phyloP scores from a whole-genome alignment of 1,140 invertebrate species.

The Nasonia longicornis region DNA sequence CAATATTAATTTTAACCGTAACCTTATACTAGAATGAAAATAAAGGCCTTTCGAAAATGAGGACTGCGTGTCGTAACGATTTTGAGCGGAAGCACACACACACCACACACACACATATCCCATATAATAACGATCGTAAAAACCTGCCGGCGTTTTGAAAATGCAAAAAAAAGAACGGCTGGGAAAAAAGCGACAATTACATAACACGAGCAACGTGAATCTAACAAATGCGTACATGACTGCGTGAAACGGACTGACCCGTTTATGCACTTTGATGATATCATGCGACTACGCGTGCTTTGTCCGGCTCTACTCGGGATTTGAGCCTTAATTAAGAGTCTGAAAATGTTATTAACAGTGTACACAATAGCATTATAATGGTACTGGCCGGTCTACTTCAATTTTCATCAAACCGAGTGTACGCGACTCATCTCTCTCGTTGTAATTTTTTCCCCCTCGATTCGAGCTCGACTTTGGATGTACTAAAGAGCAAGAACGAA shows the following conservation, averaged over 20 bases:
- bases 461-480: no score
- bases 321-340: neutral
- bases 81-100: neutral
- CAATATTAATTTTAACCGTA: neutral
- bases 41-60: no score
- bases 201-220: neutral
- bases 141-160: neutral
- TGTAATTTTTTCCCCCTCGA: neutral
- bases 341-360: neutral
- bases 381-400: neutral
- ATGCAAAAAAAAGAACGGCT: neutral
- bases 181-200: neutral
- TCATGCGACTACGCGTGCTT: neutral
- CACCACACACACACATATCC: neutral
- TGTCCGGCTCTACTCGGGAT: neutral
- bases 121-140: neutral
- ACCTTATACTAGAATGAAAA: no score
- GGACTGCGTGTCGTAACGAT: no score
- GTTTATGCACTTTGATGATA: slow-evolving; percentile 7
- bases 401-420: neutral
- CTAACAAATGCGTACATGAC: slow-evolving; percentile 5
- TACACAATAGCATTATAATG: neutral
- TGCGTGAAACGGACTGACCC: slow-evolving; percentile 18
- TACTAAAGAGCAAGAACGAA: neutral
- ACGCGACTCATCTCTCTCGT: no score